Base-by-base conservation (phyloP, 1,140 invertebrate genomes). In the Magallana angulata region DNA sequence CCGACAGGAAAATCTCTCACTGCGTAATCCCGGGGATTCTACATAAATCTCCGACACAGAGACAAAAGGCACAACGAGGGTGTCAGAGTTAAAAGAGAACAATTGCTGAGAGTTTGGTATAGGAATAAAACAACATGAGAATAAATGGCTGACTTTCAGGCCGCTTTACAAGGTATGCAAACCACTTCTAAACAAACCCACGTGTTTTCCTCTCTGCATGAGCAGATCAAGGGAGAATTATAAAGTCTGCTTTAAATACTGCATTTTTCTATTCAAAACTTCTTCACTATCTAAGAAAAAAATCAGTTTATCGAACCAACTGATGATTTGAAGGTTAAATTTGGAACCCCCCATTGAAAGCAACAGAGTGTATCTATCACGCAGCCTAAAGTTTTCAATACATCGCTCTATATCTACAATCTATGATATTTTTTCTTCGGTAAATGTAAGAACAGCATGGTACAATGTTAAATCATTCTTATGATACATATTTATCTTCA, bases 271-370 rank as follows among this genome's bases (percentile, higher is more conserved):
- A 71, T 71, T 18, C 7, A 71, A 64, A 64, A 7, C 60, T 14
- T 64, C 16, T 64, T 64, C 14, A 16, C 16, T n/a, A 18, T 64
- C 14, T 7, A 64, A 64, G 18, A 30, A 71, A 71, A 71, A 48
- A 48, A 48, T 48, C 36, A 48, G 36, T 48, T 48, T 48, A 48
- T 48, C 36, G 5, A 48, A 71, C 16, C 5, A 71, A 36, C 18
- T 24, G 64, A 8, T 71, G 64, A 30, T 71, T 30, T 71, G 64
- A 71, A 71, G 18, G 64, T 71, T 24, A 71, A 71, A 71, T 18
- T 24, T 24, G 30, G 30, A 30, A 24, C 9, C 7, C 30, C 18
- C 64, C 11, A 24, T 11, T 71, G 30, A 71, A 71, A 18, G 18
- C 64, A 48, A 71, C 16, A 8, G 64, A 18, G 64, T 48, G 36